Base-by-base conservation (phyloP, 2,797 vertebrate genomes). In the Enteromius fasciolatus region DNA sequence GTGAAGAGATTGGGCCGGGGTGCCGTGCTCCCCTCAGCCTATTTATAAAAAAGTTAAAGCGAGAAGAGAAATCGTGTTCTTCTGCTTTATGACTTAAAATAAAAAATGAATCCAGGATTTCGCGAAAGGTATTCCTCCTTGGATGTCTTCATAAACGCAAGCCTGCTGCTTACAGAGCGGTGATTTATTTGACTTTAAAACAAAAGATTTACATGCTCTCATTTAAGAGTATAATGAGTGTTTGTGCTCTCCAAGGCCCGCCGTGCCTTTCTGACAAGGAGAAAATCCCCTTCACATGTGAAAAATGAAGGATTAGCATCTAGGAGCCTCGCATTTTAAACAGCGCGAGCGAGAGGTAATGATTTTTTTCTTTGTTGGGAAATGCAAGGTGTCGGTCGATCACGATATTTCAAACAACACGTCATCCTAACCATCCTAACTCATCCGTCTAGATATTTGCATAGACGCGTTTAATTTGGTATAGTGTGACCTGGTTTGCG, bases 131-230 rank as follows among this genome's bases (percentile, higher is more conserved):
- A 74, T 69, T 80, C 33, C 28, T 87, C 50, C 46, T 14, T 81
- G 82, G 74, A 88, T 76, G 85, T 92, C 90, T 89, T 88, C 85
- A 90, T 91, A 25, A 92, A 82, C 83, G 89, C 48, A 57, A 31
- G 80, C 87, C 91, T 88, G 84, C 89, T 89, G 84, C 85, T 83
- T 87, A 88, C 83, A 75, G 86, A 61, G 86, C 76, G 64, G 88
- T 92, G 84, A 90, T 92, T 89, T 66, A 68, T 89, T 91, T 92
- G 80, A 78, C 90, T 93, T 90, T 88, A 87, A 90, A 92, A 92
- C 90, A 92, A 92, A 92, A 89, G 89, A 91, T 92, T 93, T 92
- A n/a, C n/a, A n/a, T n/a, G n/a, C n/a, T n/a, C n/a, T n/a, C n/a
- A n/a, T n/a, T n/a, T n/a, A n/a, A n/a, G n/a, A n/a, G n/a, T n/a